Evolutionary conservation across 2,888 invertebrate species (phyloP), one percentile per base, ranked within the genome.

Genomic region (Drosophila cognata): DNA sequence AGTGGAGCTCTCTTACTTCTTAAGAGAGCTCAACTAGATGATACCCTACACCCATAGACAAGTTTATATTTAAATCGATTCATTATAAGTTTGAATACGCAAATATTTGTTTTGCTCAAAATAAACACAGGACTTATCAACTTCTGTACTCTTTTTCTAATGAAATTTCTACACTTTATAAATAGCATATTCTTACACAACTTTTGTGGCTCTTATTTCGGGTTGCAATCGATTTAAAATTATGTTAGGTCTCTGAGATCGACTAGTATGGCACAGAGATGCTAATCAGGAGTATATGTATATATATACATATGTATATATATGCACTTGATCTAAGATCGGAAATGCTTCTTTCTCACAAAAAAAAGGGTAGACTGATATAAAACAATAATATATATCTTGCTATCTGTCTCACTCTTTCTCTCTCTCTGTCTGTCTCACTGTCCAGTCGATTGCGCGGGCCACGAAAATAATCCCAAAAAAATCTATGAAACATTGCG

Each of bases 401-500:
- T 5, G 5, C 29, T 13, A 25, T 18, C 29, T 7, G 33, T 10
- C 11, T 21, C n/a, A 1, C 25, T 4, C 8, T 7, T 3, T 11
- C 33, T 13, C 2, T 18, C 1, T 35, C 6, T 10, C 11, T 10
- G 16, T 28, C 25, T 4, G 33, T 4, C 51, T 3, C 16, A 21
- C 16, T 31, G 13, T 13, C 64, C 10, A 29, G 7, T 13, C 71
- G 28, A 64, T 59, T 59, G 66, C 25, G n/a, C 33, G 52, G 36
- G 35, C 21, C 57, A 46, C 43, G 29, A 55, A 71, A 64, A 79
- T 60, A 79, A 43, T 64, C 58, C 51, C 11, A 68, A 33, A 38
- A 25, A 65, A 64, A 58, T 58, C 60, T 61, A 59, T 64, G 38
- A 50, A 29, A 31, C 21, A 41, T 61, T 73, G 58, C 61, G 66